Evolutionary conservation across 2,888 invertebrate species (phyloP).

Genomic region (Chrysopilus asiliformis): DNA sequence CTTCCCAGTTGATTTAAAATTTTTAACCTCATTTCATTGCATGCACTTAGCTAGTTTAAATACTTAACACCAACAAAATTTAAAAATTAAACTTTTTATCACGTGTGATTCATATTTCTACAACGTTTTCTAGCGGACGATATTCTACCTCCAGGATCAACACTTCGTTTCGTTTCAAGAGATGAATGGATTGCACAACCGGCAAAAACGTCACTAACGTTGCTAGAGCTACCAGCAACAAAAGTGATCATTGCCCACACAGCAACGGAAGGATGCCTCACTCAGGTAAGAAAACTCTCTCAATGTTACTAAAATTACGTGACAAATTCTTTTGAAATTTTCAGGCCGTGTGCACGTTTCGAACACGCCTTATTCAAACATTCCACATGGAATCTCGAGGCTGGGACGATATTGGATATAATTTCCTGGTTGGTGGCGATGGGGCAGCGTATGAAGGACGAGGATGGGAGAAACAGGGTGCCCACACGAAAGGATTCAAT

Average conservation of each 20-base stretch:
- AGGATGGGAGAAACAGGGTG: slow-evolving; percentile 59
- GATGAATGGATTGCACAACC: slow-evolving; percentile 56
- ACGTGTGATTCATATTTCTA: slow-evolving; percentile 4
- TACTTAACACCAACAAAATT: too few species aligned
- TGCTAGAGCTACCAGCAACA: slow-evolving; percentile 39
- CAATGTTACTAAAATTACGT: neutral
- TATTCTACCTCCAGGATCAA: slow-evolving; percentile 21
- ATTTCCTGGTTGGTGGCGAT: slow-evolving; percentile 67
- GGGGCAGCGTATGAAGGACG: slow-evolving; percentile 60
- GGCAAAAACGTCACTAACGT: slow-evolving; percentile 33
- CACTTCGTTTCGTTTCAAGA: slow-evolving; percentile 43
- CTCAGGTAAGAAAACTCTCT: slow-evolving; percentile 35
- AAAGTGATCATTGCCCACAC: slow-evolving; percentile 52
- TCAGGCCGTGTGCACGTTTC: slow-evolving; percentile 43
- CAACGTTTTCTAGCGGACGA: slow-evolving; percentile 14
- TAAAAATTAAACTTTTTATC: too few species aligned
- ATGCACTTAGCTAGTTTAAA: too few species aligned
- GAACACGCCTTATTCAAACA: slow-evolving; percentile 39
- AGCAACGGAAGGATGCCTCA: slow-evolving; percentile 45
- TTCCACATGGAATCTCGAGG: slow-evolving; percentile 52
- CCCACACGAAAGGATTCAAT: slow-evolving; percentile 56
- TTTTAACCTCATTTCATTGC: too few species aligned
- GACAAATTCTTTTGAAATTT: neutral
- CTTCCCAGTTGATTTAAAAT: too few species aligned
- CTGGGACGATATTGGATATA: slow-evolving; percentile 61